Evolutionary conservation across 2,113 vertebrate species (phyloP), one percentile per base, ranked within the genome.

Genomic region (Cyprinodon tularosa): DNA sequence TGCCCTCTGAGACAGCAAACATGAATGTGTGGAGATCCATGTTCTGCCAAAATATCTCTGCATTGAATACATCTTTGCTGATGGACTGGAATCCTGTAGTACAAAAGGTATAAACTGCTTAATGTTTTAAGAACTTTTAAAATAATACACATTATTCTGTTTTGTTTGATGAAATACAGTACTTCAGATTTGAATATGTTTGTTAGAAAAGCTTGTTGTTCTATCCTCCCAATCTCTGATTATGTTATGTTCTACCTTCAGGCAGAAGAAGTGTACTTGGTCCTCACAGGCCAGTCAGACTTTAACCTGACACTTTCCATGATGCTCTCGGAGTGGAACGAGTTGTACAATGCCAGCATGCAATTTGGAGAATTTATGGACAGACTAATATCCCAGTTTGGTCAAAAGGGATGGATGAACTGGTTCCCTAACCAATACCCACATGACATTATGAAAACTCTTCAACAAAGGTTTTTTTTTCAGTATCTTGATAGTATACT

Each of bases 241-340:
- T 17, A 53, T 62, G 50, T 38, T 67, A 8, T 50, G 50, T 39
- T 73, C 20, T 68, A 84, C 74, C 73, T 12, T 77, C 63, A 94
- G 75, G 82, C n/a, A 29, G 20, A 39, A 44, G 77, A 79, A 2
- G 4, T 78, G 10, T 80, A 79, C 71, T 12, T 0, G 3, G 29
- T 42, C 37, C 11, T 89, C 17, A 71, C 15, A 9, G 48, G 61
- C 0, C 20, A 59, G 64, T 12, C 1, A 39, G 48, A 77, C 7
- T 39, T 81, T 72, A 90, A 82, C 0, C 81, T 90, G 39, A 92
- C 92, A 1, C 90, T 91, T 60, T 74, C 90, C 42, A 89, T 83
- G 86, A 84, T 95, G 57, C 89, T 95, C 45, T 86, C 88, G 2
- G 90, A 92, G 78, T 94, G 93, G 93, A 89, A 93, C 6, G 66